These are phyloP conservation scores for Ammodramus savannarum DNA, from an alignment of 2,113 vertebrate species.

Conservation along the genomic window DNA sequence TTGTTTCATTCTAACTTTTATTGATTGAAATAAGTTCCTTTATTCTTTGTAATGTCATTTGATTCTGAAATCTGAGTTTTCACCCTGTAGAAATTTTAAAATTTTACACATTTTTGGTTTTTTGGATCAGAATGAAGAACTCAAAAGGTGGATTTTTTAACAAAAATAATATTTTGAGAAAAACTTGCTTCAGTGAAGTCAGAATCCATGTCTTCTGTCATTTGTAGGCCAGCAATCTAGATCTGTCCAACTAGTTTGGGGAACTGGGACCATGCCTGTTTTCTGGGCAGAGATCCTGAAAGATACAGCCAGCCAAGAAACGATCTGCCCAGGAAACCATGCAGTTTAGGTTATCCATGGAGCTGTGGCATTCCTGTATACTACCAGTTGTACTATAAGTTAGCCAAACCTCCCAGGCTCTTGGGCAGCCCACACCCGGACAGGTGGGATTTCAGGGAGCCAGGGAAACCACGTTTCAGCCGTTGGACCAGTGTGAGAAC, in stretches of 20 bases:
- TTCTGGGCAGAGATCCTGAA: background rate
- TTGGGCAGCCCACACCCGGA: background rate
- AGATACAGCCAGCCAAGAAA: background rate
- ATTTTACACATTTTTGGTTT: background rate
- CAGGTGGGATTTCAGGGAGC: constrained; percentile 10
- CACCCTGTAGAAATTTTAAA: background rate
- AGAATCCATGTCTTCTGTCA: background rate
- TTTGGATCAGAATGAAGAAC: background rate
- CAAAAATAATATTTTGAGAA: background rate
- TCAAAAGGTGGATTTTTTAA: background rate
- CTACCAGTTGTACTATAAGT: background rate
- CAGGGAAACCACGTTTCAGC: background rate
- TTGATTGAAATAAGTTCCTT: background rate
- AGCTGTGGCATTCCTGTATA: background rate
- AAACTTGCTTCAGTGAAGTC: background rate
- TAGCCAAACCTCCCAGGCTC: constrained; percentile 10
- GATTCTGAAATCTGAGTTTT: background rate
- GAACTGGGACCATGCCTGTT: background rate
- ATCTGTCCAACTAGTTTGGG: background rate
- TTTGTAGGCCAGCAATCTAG: background rate
- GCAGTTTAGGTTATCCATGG: background rate
- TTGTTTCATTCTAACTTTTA: background rate
- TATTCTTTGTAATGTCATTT: background rate
- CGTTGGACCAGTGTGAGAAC: background rate
- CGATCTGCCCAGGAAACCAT: fast-evolving